Percentiles rank a stretch among this genome's conserved stretches.
Conservation (phyloP, 2,797 vertebrate species). For the Eupleurogrammus muticus region DNA sequence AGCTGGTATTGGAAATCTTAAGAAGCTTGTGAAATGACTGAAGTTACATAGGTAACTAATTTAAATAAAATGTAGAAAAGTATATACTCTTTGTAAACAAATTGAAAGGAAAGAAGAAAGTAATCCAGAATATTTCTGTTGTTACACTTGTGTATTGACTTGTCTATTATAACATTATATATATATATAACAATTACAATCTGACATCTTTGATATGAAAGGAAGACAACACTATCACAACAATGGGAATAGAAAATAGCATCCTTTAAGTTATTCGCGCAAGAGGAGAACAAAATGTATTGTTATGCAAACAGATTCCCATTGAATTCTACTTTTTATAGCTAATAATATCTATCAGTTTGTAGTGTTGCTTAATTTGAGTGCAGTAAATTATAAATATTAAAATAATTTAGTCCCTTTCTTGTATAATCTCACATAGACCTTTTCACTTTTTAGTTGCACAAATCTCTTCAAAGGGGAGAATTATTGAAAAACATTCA, state of each 20-base stretch:
- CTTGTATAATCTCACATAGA: not conserved
- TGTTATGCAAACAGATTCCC: not conserved
- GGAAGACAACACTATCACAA: not conserved
- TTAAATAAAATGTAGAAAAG: slow-evolving; percentile 61
- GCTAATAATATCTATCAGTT: not conserved
- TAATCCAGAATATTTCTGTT: slow-evolving; percentile 13
- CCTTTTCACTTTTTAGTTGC: not conserved
- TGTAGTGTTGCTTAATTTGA: slow-evolving; percentile 15
- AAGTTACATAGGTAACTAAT: slow-evolving; percentile 6
- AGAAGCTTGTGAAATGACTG: not conserved
- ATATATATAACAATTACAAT: slow-evolving; percentile 33
- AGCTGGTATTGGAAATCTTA: slow-evolving; percentile 7
- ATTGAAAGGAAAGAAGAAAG: slow-evolving; percentile 25
- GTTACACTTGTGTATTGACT: slow-evolving; percentile 31
- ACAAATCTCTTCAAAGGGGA: not conserved
- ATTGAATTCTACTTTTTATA: not conserved
- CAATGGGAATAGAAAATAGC: slow-evolving; percentile 3
- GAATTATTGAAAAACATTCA: slow-evolving; percentile 5
- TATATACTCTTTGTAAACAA: slow-evolving; percentile 62
- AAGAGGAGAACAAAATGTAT: not conserved
- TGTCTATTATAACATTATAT: slow-evolving; percentile 33
- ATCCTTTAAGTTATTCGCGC: slow-evolving; percentile 3
- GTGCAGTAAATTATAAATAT: not conserved
- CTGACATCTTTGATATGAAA: slow-evolving; percentile 12
- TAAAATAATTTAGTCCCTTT: not conserved